Base-by-base conservation (phyloP, 2,113 vertebrate species). In the Isichthys henryi region DNA sequence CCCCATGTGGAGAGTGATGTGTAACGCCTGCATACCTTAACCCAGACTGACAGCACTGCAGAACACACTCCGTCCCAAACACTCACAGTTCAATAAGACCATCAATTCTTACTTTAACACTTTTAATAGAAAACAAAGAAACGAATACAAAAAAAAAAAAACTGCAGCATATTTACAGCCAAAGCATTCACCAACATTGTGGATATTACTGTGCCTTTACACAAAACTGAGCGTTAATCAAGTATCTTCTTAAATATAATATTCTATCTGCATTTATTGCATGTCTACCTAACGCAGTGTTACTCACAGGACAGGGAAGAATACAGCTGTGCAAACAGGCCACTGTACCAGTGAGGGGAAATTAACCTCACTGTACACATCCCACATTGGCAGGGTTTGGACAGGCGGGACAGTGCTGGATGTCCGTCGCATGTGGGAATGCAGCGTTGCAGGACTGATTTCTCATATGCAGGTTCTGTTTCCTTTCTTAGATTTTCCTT, bases 61-160 rank as follows among this genome's bases (percentile, higher is more conserved):
- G 8, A 27, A 1, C n/a, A 74, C n/a, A 15, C 27, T 31, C 35
- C 70, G 39, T 0, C 5, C 70, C 23, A 13, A 48, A 11, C 21
- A 3, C 43, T 13, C 39, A 35, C 6, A 45, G 19, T 85, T 23
- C 46, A 85, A 86, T 31, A 86, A 86, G 27, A 52, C 46, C 13
- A 19, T 52, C 50, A 17, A 17, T 10, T 19, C 50, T 87, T 53
- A 48, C 27, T 87, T 87, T 35, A 19, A 56, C 15, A 48, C 31
- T 93, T 96, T 96, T 95, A 96, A 94, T 95, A 95, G 89, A 95
- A 96, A 95, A 92, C 92, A 91, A 93, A 94, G 92, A 92, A 93
- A 93, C 93, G 94, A 92, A 90, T 93, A 94, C 92, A 95, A 95
- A 94, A 94, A 27, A 95, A 95, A 94, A 94, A 27, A 82, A 88